These are phyloP conservation scores for Latrodectus elegans DNA, from an alignment of 2,888 invertebrate genomes.

Conservation along the genomic window DNA sequence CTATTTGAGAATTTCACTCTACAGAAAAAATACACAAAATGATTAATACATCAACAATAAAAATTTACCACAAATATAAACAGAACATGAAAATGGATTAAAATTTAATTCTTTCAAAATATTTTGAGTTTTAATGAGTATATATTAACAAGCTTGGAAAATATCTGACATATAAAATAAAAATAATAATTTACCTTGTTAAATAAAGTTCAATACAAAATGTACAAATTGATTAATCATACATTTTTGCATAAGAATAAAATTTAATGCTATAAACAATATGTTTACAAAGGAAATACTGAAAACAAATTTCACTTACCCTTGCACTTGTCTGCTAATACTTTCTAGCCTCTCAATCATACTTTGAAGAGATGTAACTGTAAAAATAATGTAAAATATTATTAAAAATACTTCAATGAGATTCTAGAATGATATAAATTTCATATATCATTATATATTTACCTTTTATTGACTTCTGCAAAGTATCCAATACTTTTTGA, in stretches of 20 bases:
- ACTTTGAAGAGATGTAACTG: conserved; percentile 89
- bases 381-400: conserved; percentile 37
- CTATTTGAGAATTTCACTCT: conserved; percentile 91
- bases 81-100: too few species aligned
- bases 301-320: conserved; percentile 77
- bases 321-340: conserved; percentile 87
- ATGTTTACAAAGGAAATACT: conserved; percentile 1
- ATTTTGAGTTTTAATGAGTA: too few species aligned
- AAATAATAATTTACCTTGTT: not conserved
- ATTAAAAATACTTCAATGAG: not conserved
- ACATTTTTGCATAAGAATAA: not conserved
- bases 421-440: not conserved
- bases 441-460: not conserved
- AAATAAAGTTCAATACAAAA: not conserved
- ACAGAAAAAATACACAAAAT: conserved; percentile 71
- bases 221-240: not conserved
- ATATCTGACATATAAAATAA: not conserved
- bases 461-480: conserved; percentile 92
- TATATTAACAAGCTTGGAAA: not conserved
- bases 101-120: too few species aligned
- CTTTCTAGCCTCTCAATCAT: conserved; percentile 94
- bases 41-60: not conserved
- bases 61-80: too few species aligned
- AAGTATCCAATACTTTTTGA: conserved; percentile 91
- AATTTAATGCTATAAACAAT: not conserved